Conservation (phyloP, 2,113 vertebrate genomes). For the Okapia johnstoni region DNA sequence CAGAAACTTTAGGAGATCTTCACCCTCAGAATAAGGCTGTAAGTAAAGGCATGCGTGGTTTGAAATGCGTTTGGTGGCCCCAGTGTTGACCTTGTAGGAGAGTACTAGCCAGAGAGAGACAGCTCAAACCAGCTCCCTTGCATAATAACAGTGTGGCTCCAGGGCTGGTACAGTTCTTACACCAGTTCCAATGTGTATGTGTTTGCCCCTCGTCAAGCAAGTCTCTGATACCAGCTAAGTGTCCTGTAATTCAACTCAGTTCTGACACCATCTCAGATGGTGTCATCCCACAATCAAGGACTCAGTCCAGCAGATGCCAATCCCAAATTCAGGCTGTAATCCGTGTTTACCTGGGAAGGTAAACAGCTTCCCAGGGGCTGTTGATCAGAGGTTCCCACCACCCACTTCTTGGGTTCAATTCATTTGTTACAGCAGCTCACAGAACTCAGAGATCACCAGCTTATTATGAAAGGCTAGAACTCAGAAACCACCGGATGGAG, state of each 20-base stretch:
- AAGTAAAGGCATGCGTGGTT: neutral
- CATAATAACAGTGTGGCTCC: neutral
- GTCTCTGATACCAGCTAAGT: neutral
- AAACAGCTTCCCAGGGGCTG: neutral
- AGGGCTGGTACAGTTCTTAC: neutral
- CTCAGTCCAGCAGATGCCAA: neutral
- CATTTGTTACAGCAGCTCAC: neutral
- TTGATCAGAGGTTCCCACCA: fast-evolving
- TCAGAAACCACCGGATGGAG: neutral
- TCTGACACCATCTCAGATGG: neutral
- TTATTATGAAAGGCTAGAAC: neutral
- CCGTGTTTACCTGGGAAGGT: neutral
- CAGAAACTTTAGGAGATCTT: neutral
- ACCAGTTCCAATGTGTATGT: neutral
- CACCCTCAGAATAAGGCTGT: neutral
- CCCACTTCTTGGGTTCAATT: neutral
- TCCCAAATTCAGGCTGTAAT: neutral
- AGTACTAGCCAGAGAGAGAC: neutral
- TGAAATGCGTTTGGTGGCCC: neutral
- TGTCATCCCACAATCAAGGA: neutral
- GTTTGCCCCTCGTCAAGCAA: neutral
- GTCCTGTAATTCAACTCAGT: neutral
- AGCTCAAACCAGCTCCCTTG: neutral
- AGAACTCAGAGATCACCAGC: neutral
- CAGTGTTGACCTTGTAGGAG: neutral